Conservation (phyloP, 1,140 invertebrate species). For the Batillaria attramentaria region DNA sequence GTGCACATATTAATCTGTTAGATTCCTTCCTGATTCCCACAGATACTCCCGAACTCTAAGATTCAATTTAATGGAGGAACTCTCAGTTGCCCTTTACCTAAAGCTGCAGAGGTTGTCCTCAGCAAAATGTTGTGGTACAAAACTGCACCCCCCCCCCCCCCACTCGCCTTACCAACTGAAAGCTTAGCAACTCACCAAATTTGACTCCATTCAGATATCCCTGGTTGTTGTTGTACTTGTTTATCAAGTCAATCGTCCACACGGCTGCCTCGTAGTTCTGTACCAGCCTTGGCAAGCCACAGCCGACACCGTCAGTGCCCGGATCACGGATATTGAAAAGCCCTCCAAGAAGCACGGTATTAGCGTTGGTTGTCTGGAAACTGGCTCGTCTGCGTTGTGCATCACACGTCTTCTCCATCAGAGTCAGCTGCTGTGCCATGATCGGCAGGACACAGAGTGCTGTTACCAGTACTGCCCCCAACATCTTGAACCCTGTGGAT, state of each 20-base stretch:
- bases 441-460: constrained; percentile 22
- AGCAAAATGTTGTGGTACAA: neutral
- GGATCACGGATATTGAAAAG: constrained; percentile 38
- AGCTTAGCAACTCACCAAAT: constrained; percentile 45
- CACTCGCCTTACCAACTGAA: neutral
- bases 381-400: constrained; percentile 26
- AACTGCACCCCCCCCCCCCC: neutral
- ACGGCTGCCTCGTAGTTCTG: constrained; percentile 70
- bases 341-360: constrained; percentile 44
- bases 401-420: constrained; percentile 37
- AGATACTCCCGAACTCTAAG: neutral
- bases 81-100: neutral
- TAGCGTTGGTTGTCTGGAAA: constrained; percentile 32
- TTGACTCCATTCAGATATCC: constrained; percentile 45
- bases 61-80: neutral
- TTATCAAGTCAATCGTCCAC: constrained; percentile 70
- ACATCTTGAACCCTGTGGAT: constrained; percentile 25
- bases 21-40: neutral
- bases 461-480: constrained; percentile 9
- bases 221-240: constrained; percentile 40
- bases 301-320: constrained; percentile 37
- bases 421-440: constrained; percentile 33
- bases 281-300: constrained; percentile 52
- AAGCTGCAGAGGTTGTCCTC: neutral
- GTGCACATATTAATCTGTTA: neutral